Evolutionary conservation across 1,140 invertebrate species (phyloP).

Genomic region (Fopius arisanus): DNA sequence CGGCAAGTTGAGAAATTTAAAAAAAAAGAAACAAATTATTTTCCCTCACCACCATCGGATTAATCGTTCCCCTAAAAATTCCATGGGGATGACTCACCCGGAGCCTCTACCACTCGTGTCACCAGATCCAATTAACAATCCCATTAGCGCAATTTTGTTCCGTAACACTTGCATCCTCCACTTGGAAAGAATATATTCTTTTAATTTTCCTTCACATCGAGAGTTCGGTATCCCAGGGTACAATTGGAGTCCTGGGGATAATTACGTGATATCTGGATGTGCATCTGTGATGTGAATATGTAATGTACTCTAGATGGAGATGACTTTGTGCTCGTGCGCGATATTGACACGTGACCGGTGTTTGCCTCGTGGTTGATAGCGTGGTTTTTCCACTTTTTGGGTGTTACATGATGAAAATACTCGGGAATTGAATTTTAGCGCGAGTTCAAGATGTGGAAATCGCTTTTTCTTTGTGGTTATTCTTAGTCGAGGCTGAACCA

Average conservation of each 20-base stretch:
- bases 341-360: conserved; percentile 24
- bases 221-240: no score
- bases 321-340: conserved; percentile 16
- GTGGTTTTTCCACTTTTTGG: conserved; percentile 5
- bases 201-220: no score
- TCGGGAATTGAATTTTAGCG: neutral
- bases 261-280: neutral
- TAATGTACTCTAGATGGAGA: neutral
- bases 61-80: neutral
- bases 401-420: neutral
- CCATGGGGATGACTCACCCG: no score
- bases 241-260: no score
- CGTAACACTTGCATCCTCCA: no score
- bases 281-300: neutral
- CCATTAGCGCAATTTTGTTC: no score
- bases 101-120: no score
- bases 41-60: neutral
- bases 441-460: neutral
- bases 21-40: no score
- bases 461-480: neutral
- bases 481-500: neutral
- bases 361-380: conserved; percentile 38
- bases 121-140: no score
- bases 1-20: neutral
- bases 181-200: no score